Base-by-base conservation (phyloP, 2,113 vertebrate species). In the Dendropsophus ebraccatus region DNA sequence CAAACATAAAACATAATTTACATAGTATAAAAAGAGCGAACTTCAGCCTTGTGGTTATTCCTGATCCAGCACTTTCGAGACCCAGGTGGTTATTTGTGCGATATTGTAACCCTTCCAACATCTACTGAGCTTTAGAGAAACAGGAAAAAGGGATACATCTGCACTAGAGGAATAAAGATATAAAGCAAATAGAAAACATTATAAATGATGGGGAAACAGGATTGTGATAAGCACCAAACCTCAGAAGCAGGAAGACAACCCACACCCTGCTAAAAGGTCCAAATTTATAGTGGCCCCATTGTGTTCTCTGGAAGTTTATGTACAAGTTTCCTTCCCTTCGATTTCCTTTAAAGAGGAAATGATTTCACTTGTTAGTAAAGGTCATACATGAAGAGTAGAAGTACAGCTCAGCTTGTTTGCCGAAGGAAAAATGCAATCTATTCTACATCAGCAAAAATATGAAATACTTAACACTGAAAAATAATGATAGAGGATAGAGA, bases 121-220 rank as follows among this genome's bases (percentile, higher is more conserved):
- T 83, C 78, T 41, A 77, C 89, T 75, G 62, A 80, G 87, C 91
- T 92, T 91, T 89, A 87, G 87, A 87, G 91, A 87, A 93, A 92
- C 92, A 92, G 93, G 92, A 92, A 93, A 92, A 91, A 75, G 90
- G 90, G 88, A 91, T 91, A 90, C 91, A 91, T 92, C 92, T 93
- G 91, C 87, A 87, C 52, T 1, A 30, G 65, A 76, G 67, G 81
- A 80, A 83, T 85, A 87, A 32, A 91, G 91, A 90, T 80, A 91
- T 62, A 90, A 90, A 88, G 88, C 82, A 90, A 89, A 49, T 76
- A 88, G 86, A 88, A 91, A 89, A 89, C 90, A 90, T 90, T 93
- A 81, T 89, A 91, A 91, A 90, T 89, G 88, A 86, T 85, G 82
- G 91, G 88, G 90, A 93, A 91, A 88, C 4, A 0, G 72, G 87